Base-by-base conservation (phyloP, 2,797 vertebrate species). In the Toxotes lorentzi region DNA sequence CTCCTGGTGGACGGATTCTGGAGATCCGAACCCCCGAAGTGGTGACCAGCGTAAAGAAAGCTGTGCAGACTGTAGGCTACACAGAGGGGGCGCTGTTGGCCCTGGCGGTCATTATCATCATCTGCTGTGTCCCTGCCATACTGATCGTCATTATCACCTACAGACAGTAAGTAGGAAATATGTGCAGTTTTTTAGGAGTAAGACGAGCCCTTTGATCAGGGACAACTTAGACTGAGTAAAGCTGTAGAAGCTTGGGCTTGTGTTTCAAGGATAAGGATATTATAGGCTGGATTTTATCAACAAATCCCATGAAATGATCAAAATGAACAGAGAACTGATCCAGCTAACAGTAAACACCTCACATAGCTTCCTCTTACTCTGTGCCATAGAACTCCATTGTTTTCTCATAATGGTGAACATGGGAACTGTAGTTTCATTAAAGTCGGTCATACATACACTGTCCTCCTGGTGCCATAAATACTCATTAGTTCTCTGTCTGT, bases 61-160 rank as follows among this genome's bases (percentile, higher is more conserved):
- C 97, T 17, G 96, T 95, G 0, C 97, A 99, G 86, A 95, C 95
- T 0, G 91, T 99, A 0, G 97, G 98, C 84, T 99, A 96, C 93
- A 99, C 97, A 0, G 98, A 99, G 89, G 98, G 98, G 19, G 98
- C 98, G 0, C 89, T 99, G 62, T 83, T 99, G 70, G 97, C 98
- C 21, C 93, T 99, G 72, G 97, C 98, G 0, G 95, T 99, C 76
- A 98, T 99, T 40, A 99, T 99, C 84, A 97, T 99, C 66, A 91
- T 99, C 60, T 99, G 97, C 92, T 99, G 98, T 23, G 95, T 99
- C 65, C 98, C 98, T 0, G 98, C 98, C 58, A 97, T 99, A 85
- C 84, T 99, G 78, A 96, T 99, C 1, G 98, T 99, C 73, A 96
- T 99, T 78, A 95, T 99, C 93, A 99, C 98, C 89, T 99, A 99